A percentile compares a stretch with the other conserved stretches of the same genome.
Evolutionary conservation across 2,113 vertebrate genomes (phyloP).

Genomic region (zebrafish (Danio rerio)): GRCz12tu NC_133194.1:18363501-18364000

Average conservation of each 20-base stretch:
- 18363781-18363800: slow-evolving; percentile 20
- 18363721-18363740: background rate
- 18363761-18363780: background rate
- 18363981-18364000: too few relatives aligned
- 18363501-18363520: too few relatives aligned
- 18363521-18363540: too few relatives aligned
- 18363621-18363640: background rate
- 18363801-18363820: background rate
- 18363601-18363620: background rate
- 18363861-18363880: too few relatives aligned
- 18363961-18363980: too few relatives aligned
- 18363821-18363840: background rate
- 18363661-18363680: background rate
- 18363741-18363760: background rate
- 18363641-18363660: background rate
- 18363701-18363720: slow-evolving; percentile 12
- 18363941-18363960: too few relatives aligned
- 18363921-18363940: too few relatives aligned
- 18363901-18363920: too few relatives aligned
- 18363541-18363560: too few relatives aligned
- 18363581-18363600: background rate
- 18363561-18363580: too few relatives aligned
- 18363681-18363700: slow-evolving; percentile 4
- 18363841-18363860: background rate
- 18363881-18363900: too few relatives aligned